phyloP scores from a whole-genome alignment of 2,113 vertebrate genomes.

The Saguinus midas region DNA sequence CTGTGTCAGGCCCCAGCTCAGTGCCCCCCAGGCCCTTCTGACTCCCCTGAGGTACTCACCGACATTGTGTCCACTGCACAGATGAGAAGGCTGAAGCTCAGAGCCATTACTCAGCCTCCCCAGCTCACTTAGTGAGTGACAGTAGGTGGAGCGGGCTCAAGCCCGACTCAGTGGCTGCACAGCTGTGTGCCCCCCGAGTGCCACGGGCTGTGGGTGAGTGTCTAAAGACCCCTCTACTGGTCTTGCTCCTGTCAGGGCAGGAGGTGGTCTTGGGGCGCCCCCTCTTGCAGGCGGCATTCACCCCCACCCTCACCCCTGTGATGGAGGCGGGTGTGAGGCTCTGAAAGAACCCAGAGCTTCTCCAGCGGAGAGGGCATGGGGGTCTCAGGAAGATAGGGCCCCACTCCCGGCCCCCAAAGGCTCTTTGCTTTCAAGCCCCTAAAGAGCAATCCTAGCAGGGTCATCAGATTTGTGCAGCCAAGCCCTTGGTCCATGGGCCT shows the following conservation, averaged over 20 bases:
- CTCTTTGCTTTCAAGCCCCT: not conserved
- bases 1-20: rapidly evolving
- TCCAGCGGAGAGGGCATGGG: rapidly evolving
- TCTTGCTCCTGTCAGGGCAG: not conserved
- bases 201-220: rapidly evolving
- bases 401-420: rapidly evolving
- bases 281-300: not conserved
- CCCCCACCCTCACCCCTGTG: not conserved
- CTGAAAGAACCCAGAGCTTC: not conserved
- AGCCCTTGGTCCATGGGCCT: not conserved
- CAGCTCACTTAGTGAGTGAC: too few species aligned
- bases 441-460: rapidly evolving
- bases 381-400: not conserved
- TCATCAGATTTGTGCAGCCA: not conserved
- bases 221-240: rapidly evolving
- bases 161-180: not conserved
- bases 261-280: not conserved
- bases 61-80: not conserved
- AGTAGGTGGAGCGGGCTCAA: rapidly evolving
- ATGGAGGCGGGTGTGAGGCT: not conserved
- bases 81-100: not conserved
- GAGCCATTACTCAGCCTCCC: too few species aligned
- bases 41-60: rapidly evolving
- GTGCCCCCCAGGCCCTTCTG: rapidly evolving
- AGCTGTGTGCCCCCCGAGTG: not conserved